Evolutionary conservation across 2,797 vertebrate genomes (phyloP).

Genomic region (Percopsis omiscomaycus): DNA sequence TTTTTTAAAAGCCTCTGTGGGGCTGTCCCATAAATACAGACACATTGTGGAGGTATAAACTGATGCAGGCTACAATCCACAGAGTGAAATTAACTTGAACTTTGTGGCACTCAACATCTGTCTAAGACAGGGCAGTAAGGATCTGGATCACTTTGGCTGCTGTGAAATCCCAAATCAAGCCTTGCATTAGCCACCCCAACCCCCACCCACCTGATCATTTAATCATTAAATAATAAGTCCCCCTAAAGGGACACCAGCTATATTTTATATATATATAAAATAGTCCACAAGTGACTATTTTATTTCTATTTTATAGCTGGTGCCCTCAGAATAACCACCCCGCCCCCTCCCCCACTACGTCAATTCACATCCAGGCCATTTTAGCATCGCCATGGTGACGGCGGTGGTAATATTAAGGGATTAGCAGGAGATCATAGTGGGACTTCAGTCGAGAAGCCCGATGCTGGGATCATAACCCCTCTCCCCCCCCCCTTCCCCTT

Average conservation of each 20-base stretch:
- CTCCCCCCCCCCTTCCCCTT: neutral
- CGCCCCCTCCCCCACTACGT: slow-evolving; percentile 6
- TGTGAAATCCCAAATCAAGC: slow-evolving; percentile 62
- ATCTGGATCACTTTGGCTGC: slow-evolving; percentile 47
- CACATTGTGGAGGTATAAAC: slow-evolving; percentile 26
- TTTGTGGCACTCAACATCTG: slow-evolving; percentile 56
- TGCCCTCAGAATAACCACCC: neutral
- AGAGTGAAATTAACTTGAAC: slow-evolving; percentile 53
- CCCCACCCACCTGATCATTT: slow-evolving; percentile 28
- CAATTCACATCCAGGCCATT: slow-evolving; percentile 54
- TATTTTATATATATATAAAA: too few relatives aligned
- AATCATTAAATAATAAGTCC: slow-evolving; percentile 37
- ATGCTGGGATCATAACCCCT: slow-evolving; percentile 59
- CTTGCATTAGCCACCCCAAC: slow-evolving; percentile 46
- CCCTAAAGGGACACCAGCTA: neutral
- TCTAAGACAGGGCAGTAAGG: slow-evolving; percentile 19
- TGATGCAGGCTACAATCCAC: slow-evolving; percentile 35
- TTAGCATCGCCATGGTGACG: slow-evolving; percentile 51
- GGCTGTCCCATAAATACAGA: slow-evolving; percentile 3
- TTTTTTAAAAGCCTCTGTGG: neutral
- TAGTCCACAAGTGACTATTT: too few relatives aligned
- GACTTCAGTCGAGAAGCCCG: slow-evolving; percentile 53
- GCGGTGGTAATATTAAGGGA: slow-evolving; percentile 66
- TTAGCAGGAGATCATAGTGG: slow-evolving; percentile 68
- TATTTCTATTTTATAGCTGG: too few relatives aligned